Conservation (phyloP, 1,140 invertebrate genomes). For the Lepidostoma basale region DNA sequence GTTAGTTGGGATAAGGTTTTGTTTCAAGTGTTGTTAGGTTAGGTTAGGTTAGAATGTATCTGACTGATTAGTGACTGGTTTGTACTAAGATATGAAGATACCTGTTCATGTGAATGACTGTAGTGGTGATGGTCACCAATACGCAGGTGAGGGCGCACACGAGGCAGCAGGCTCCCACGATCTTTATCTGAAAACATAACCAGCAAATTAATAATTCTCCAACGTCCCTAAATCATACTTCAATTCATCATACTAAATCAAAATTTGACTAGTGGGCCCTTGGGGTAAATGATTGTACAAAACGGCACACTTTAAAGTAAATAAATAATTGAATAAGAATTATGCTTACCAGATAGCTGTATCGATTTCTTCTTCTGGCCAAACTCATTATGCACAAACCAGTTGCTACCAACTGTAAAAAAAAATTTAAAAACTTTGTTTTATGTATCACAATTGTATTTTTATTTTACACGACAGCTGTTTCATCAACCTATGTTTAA, state of each 20-base stretch:
- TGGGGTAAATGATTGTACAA: neutral
- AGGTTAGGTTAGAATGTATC: no score
- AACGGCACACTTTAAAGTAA: neutral
- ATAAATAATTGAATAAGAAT: neutral
- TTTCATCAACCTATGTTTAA: no score
- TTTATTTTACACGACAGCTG: no score
- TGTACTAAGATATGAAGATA: conserved; percentile 40
- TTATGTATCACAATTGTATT: no score
- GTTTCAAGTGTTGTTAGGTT: no score
- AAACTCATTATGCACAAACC: conserved; percentile 85
- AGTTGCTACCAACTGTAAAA: conserved; percentile 77
- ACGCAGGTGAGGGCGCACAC: conserved; percentile 85
- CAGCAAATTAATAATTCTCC: no score
- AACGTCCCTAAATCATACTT: no score
- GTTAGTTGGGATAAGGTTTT: no score
- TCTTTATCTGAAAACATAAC: conserved; percentile 75
- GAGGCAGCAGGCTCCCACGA: conserved; percentile 82
- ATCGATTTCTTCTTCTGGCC: conserved; percentile 80
- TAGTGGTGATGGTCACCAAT: conserved; percentile 88
- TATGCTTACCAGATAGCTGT: conserved; percentile 82
- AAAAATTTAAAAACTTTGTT: no score
- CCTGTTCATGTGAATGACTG: conserved; percentile 90
- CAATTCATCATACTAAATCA: no score
- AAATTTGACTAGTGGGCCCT: no score
- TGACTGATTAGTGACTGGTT: neutral